These are phyloP conservation scores for Bellardia pandia DNA, from an alignment of 2,888 invertebrate genomes.

Conservation along the genomic window DNA sequence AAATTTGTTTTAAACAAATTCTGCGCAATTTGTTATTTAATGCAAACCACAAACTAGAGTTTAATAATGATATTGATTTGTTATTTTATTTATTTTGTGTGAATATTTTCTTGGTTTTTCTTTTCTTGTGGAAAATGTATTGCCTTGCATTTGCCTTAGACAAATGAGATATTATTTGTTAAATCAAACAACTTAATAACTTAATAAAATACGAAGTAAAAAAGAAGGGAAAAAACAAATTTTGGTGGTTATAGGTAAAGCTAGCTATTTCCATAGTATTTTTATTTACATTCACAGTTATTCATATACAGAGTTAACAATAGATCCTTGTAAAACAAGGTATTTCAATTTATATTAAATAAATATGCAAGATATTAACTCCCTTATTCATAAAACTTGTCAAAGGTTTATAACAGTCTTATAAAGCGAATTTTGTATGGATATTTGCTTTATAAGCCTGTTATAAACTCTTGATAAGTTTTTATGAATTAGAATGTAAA, in stretches of 20 bases:
- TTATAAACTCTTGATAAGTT: no score
- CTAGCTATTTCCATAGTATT: slow-evolving; percentile 6
- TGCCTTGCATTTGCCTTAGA: slow-evolving; percentile 51
- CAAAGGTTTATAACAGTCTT: no score
- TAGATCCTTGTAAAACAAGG: slow-evolving; percentile 7
- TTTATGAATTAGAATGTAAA: no score
- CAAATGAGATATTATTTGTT: slow-evolving; percentile 60
- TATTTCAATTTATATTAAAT: background rate
- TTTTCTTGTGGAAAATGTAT: slow-evolving; percentile 39
- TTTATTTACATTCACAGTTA: background rate
- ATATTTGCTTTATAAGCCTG: no score
- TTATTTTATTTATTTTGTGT: background rate
- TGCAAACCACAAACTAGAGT: background rate
- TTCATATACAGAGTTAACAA: background rate
- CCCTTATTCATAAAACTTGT: no score
- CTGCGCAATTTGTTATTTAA: background rate
- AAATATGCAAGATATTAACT: no score
- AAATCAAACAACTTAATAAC: slow-evolving; percentile 58
- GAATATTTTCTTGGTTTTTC: background rate
- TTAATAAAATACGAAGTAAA: background rate
- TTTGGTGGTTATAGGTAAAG: slow-evolving; percentile 14
- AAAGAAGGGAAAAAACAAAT: background rate
- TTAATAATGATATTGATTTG: slow-evolving; percentile 28
- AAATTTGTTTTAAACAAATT: no score
- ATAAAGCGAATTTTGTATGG: no score